These are phyloP conservation scores for Tillus elongatus DNA, from an alignment of 2,888 invertebrate species.

Conservation along the genomic window DNA sequence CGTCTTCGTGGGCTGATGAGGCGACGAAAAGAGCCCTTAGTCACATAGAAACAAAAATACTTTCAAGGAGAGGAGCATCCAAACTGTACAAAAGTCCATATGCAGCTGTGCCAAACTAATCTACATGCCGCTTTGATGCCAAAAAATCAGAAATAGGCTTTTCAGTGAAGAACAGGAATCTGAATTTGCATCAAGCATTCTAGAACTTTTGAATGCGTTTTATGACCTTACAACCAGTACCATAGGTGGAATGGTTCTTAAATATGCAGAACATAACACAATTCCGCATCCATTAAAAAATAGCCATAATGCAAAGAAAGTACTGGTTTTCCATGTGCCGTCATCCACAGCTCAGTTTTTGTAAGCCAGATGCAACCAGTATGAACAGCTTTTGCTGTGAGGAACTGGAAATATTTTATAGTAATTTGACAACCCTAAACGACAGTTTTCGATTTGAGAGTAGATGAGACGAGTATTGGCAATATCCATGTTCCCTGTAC, in stretches of 20 bases:
- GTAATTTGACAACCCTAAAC: constrained; percentile 2
- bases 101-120: not conserved
- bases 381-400: constrained; percentile 1
- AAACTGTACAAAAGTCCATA: constrained; percentile 2
- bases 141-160: not conserved
- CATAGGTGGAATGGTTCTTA: no score
- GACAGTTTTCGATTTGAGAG: constrained; percentile 1
- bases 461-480: constrained; percentile 2
- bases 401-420: constrained; percentile 1
- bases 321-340: constrained; percentile 1
- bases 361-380: constrained; percentile 1
- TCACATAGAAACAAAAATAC: not conserved
- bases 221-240: no score
- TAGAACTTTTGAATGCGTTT: no score
- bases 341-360: not conserved
- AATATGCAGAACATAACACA: not conserved
- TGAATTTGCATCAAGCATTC: no score
- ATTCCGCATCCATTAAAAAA: not conserved
- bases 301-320: not conserved
- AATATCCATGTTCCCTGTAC: not conserved
- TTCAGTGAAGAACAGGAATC: constrained; percentile 1
- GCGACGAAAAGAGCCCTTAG: constrained; percentile 1
- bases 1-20: constrained; percentile 4
- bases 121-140: not conserved
- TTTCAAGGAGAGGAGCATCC: not conserved